These are phyloP conservation scores for Sceloporus undulatus DNA, from an alignment of 2,113 vertebrate species.

Conservation along the genomic window DNA sequence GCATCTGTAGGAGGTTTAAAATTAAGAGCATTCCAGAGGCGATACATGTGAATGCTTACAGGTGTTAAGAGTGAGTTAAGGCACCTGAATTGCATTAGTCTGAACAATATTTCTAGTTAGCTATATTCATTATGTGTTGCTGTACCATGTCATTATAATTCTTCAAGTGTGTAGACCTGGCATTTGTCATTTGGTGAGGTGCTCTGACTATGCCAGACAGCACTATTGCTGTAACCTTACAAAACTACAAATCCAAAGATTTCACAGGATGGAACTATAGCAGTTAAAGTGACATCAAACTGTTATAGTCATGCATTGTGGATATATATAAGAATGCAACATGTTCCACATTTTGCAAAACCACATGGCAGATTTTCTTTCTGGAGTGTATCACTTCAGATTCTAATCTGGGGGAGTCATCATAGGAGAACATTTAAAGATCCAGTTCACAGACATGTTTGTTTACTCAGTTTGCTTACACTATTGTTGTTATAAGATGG, in stretches of 20 bases:
- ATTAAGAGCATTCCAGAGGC: background rate
- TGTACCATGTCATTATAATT: background rate
- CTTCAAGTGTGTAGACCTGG: background rate
- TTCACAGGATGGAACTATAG: too few relatives aligned
- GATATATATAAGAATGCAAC: too few relatives aligned
- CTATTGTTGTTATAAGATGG: background rate
- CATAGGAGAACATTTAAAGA: slow-evolving; percentile 5
- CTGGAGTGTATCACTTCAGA: background rate
- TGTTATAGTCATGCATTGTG: too few relatives aligned
- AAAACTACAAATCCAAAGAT: too few relatives aligned
- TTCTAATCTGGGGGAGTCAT: background rate
- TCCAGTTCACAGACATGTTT: background rate
- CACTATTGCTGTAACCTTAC: too few relatives aligned
- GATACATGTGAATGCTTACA: background rate
- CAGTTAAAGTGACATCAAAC: too few relatives aligned
- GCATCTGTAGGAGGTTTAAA: background rate
- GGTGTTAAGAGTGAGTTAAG: background rate
- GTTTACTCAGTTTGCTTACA: too few relatives aligned
- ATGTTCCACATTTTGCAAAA: background rate
- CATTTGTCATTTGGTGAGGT: too few relatives aligned
- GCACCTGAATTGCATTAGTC: background rate
- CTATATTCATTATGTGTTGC: background rate
- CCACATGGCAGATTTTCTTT: background rate
- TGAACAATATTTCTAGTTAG: background rate
- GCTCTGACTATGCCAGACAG: too few relatives aligned